Conservation (phyloP, 2,113 vertebrate genomes). For the Aramus guarauna region DNA sequence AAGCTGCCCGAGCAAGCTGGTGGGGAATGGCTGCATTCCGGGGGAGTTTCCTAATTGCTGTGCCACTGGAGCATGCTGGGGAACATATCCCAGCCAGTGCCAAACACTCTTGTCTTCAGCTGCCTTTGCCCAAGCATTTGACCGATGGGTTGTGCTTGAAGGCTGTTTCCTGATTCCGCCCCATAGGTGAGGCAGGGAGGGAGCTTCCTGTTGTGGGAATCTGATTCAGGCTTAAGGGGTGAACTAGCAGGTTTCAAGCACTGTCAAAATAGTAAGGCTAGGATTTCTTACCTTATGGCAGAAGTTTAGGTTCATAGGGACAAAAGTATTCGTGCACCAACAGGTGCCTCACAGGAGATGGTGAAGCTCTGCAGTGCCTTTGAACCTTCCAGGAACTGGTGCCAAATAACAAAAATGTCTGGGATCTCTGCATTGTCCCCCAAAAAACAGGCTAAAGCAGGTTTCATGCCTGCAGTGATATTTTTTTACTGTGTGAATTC, state of each 20-base stretch:
- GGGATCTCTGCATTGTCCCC: neutral
- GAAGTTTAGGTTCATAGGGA: neutral
- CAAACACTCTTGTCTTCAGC: neutral
- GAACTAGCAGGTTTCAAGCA: neutral
- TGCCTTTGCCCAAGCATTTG: neutral
- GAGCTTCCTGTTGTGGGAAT: neutral
- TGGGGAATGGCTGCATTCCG: constrained; percentile 49
- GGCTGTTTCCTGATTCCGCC: neutral
- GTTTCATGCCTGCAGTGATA: neutral
- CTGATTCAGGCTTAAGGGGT: neutral
- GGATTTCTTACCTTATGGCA: neutral
- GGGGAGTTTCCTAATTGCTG: constrained; percentile 10
- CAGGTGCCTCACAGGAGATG: neutral
- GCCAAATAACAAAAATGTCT: neutral
- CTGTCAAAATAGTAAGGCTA: neutral
- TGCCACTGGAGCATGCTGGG: neutral
- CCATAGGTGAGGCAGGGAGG: neutral
- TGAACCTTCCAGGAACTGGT: neutral
- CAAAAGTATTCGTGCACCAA: neutral
- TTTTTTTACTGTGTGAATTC: neutral
- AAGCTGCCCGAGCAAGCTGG: constrained; percentile 23
- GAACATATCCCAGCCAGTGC: neutral
- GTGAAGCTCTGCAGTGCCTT: neutral
- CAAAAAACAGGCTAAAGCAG: neutral
- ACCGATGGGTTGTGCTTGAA: neutral